These are phyloP conservation scores for Heterotis niloticus DNA, from an alignment of 2,113 vertebrate genomes.

Conservation along the genomic window DNA sequence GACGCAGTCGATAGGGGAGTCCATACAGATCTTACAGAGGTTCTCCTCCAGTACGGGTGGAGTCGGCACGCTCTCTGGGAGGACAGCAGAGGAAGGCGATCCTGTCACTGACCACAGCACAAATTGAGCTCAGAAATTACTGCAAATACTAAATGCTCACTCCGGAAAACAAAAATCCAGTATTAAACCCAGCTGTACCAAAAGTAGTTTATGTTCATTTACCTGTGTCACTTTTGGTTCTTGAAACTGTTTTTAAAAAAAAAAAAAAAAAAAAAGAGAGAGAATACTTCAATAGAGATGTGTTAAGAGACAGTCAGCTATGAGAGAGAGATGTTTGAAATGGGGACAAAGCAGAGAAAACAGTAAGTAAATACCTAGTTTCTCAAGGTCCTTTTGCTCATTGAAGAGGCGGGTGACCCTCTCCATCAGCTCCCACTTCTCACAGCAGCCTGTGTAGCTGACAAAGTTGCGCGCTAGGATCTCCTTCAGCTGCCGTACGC, in stretches of 20 bases:
- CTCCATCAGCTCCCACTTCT: slow-evolving; percentile 97
- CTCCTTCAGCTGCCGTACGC: slow-evolving; percentile 90
- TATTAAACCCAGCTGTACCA: not conserved
- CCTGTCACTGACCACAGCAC: not conserved
- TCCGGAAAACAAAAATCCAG: not conserved
- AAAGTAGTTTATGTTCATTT: not conserved
- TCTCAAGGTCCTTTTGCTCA: slow-evolving; percentile 78
- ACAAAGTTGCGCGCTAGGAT: slow-evolving; percentile 95
- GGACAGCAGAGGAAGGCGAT: not conserved
- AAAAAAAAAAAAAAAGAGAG: no score
- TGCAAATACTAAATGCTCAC: not conserved
- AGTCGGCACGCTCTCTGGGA: slow-evolving; percentile 28
- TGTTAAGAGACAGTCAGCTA: no score
- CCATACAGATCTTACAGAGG: slow-evolving; percentile 87
- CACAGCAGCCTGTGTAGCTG: slow-evolving; percentile 95
- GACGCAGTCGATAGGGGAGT: slow-evolving; percentile 79
- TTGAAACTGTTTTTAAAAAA: slow-evolving; percentile 47
- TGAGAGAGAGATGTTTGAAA: not conserved
- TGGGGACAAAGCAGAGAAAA: not conserved
- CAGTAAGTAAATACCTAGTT: slow-evolving; percentile 59
- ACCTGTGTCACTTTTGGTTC: slow-evolving; percentile 32
- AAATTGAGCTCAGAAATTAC: not conserved
- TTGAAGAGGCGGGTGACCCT: slow-evolving; percentile 82
- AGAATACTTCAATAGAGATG: not conserved
- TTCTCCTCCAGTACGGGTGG: slow-evolving; percentile 67